Conservation (phyloP, 2,888 invertebrate species). For the Lumbricus terrestris region DNA sequence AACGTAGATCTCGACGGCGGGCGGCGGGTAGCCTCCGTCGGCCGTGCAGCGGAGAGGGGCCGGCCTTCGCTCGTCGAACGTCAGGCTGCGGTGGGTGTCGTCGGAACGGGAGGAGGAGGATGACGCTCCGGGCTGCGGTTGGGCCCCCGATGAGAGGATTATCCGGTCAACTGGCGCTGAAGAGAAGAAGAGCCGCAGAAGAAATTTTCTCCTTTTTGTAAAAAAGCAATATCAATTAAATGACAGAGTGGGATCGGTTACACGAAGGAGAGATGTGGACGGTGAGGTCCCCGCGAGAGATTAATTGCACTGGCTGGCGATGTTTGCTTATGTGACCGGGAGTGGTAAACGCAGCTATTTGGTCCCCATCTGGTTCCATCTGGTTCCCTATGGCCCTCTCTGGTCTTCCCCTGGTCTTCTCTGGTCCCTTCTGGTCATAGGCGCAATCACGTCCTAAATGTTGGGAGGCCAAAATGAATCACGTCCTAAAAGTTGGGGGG, state of each 20-base stretch:
- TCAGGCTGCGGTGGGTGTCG: neutral
- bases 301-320: neutral
- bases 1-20: neutral
- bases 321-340: neutral
- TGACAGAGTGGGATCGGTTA: neutral
- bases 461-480: too few species aligned
- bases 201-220: neutral
- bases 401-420: too few species aligned
- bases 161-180: conserved; percentile 5
- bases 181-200: neutral
- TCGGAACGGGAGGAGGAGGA: neutral
- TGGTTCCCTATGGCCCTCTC: too few species aligned
- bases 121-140: too few species aligned
- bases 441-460: too few species aligned
- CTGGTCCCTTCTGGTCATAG: too few species aligned
- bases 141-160: neutral
- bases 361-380: too few species aligned
- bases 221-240: conserved; percentile 5
- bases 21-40: neutral
- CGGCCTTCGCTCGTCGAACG: neutral
- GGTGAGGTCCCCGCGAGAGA: neutral
- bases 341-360: neutral
- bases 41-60: neutral
- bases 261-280: neutral
- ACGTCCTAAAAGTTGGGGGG: too few species aligned